phyloP scores from a whole-genome alignment of 2,888 invertebrate species.

The Xylota sylvarum region DNA sequence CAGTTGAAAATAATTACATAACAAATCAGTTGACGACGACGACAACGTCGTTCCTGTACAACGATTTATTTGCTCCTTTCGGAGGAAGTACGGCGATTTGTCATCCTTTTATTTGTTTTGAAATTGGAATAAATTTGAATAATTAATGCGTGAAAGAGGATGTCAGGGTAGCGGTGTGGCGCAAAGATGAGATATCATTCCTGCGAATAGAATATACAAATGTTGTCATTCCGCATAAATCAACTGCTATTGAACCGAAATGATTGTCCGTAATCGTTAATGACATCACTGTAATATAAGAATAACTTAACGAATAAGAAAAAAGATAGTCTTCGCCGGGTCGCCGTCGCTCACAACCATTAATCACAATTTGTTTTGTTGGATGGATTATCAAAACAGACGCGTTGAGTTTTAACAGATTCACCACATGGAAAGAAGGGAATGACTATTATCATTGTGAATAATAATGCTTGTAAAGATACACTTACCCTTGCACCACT shows the following conservation, averaged over 20 bases:
- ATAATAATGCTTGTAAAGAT: slow-evolving; percentile 1
- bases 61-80: slow-evolving; percentile 29
- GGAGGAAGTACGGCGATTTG: slow-evolving; percentile 45
- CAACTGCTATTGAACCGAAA: slow-evolving; percentile 56
- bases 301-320: slow-evolving; percentile 21
- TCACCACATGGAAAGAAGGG: neutral
- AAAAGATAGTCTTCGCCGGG: neutral
- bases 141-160: slow-evolving; percentile 48
- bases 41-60: slow-evolving; percentile 13
- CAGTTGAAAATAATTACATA: slow-evolving; percentile 68
- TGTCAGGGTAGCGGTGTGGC: neutral
- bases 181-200: slow-evolving; percentile 39
- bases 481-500: slow-evolving; percentile 91
- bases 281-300: slow-evolving; percentile 46
- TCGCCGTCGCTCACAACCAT: slow-evolving; percentile 7
- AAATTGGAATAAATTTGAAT: slow-evolving; percentile 65
- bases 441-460: slow-evolving; percentile 23
- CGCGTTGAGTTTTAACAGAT: slow-evolving; percentile 24
- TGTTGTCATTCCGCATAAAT: slow-evolving; percentile 63
- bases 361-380: slow-evolving; percentile 55
- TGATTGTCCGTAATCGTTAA: slow-evolving; percentile 60
- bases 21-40: slow-evolving; percentile 49
- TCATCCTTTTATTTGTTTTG: slow-evolving; percentile 66
- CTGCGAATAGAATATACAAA: slow-evolving; percentile 47
- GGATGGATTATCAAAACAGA: slow-evolving; percentile 29